Base-by-base conservation (phyloP, 2,797 vertebrate species). In the Mycteria americana region DNA sequence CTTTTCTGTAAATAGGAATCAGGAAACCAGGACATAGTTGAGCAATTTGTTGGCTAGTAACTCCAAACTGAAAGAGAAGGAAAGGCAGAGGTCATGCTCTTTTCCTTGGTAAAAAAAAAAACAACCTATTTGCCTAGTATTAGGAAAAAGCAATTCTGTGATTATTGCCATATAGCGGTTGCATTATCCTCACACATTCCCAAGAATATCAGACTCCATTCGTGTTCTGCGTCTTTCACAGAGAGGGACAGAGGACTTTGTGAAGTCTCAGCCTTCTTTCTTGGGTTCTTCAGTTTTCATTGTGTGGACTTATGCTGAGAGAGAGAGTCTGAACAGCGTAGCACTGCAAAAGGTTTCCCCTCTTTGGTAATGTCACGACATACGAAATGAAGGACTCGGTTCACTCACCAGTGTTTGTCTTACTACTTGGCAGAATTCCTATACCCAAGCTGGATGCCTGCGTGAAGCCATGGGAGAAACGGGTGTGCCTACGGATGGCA, bases 1-100 rank as follows among this genome's bases (percentile, higher is more conserved):
- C 41, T 93, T 82, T 46, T 85, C 43, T 70, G 67, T 73, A 85
- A 93, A 91, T 72, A 86, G 11, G 46, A 84, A 72, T 70, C 69
- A 78, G 84, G 63, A 93, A 93, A 92, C 22, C 46, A 63, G 81
- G 78, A 85, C 63, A 95, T 9, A 87, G 89, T 79, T 92, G 56
- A 92, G 59, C 54, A 87, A 77, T 92, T 51, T 92, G 69, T 60
- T 95, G 81, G 30, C 70, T 67, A 65, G 62, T 21, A 91, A 85
- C 46, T 78, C 22, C 25, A 84, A 68, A 23, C 4, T 67, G 56
- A 92, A 90, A 90, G 35, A 88, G 48, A 85, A 91, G 37, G 50
- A 78, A 91, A 93, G 65, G 81, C 35, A 81, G 57, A 54, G 50
- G 59, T 73, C 6, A 1, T 46, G 27, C 4, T 62, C 78, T 78